Base-by-base conservation (phyloP, 2,888 invertebrate genomes). In the Eupsilia transversa region DNA sequence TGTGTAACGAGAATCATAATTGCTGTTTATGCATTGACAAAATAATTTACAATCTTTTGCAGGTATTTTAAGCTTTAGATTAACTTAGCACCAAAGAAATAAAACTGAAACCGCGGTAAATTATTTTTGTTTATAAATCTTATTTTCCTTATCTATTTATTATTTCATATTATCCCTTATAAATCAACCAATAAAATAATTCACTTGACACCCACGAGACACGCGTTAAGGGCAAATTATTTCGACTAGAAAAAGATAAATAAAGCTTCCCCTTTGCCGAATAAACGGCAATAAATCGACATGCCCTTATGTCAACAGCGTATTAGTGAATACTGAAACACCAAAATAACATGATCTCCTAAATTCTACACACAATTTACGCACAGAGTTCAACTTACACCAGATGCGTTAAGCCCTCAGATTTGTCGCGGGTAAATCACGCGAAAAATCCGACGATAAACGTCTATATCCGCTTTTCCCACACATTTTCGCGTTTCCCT, bases 401-500 rank as follows among this genome's bases (percentile, higher is more conserved):
- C 74, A 90, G 95, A 80, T 91, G 88, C 63, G 89, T 94, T 92
- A 94, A 91, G 89, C 94, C 93, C 95, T 92, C 94, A 92, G 95
- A 95, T 95, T 96, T 96, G 95, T 96, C 95, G 92, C 92, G 92
- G 89, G 91, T 94, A 96, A 96, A 96, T 96, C 96, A 96, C 93
- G 94, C 95, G 96, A 94, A 94, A 96, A 96, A 96, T 96, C 95
- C 96, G 88, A 89, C 95, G 95, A 95, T 96, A 95, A 95, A 96
- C 92, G 96, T 96, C 96, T 96, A 95, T 96, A 96, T 96, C 96
- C 96, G 95, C 93, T 96, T 96, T 96, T 96, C 95, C 95, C 96
- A 96, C 95, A 95, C 96, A 95, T 96, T 96, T 96, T 95, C 94
- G 92, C 94, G 91, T 94, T 95, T 93, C 95, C 96, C 89, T 87